phyloP scores from a whole-genome alignment of 1,140 invertebrate genomes.

The Temnothorax curvispinosus region DNA sequence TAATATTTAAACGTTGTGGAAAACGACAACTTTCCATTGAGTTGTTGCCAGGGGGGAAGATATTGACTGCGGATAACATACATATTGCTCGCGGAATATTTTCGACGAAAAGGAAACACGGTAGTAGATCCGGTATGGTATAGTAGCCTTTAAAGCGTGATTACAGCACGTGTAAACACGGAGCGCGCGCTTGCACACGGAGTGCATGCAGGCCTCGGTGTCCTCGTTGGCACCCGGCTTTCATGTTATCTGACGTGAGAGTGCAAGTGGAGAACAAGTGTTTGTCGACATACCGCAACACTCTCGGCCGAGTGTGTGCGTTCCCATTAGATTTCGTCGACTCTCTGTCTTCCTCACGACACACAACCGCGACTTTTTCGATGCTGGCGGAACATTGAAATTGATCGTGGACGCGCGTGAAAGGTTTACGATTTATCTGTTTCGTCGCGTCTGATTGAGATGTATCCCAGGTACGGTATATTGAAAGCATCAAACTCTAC shows the following conservation, averaged over 20 bases:
- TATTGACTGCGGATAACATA: neutral
- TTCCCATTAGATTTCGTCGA: slow-evolving; percentile 33
- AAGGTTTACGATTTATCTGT: neutral
- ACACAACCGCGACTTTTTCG: neutral
- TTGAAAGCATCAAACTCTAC: neutral
- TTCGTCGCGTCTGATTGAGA: neutral
- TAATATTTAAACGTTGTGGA: slow-evolving; percentile 1
- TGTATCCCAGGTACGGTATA: neutral
- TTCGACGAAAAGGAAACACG: neutral
- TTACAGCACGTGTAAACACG: slow-evolving; percentile 30
- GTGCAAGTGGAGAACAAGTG: slow-evolving; percentile 52
- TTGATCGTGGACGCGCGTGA: neutral
- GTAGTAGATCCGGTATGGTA: neutral
- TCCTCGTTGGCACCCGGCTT: slow-evolving; percentile 7
- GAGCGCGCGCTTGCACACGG: neutral
- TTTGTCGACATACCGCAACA: slow-evolving; percentile 21
- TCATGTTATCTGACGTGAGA: slow-evolving; percentile 34
- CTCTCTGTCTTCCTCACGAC: slow-evolving; percentile 3
- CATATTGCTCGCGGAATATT: neutral
- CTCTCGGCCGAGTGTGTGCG: slow-evolving; percentile 4
- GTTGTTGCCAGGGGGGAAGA: neutral
- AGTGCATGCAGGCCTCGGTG: neutral
- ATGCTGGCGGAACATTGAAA: neutral
- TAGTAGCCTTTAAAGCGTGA: slow-evolving; percentile 11
- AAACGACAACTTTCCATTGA: neutral